Conservation (phyloP, 2,113 vertebrate species). For the Oxygymnocypris stewartii region DNA sequence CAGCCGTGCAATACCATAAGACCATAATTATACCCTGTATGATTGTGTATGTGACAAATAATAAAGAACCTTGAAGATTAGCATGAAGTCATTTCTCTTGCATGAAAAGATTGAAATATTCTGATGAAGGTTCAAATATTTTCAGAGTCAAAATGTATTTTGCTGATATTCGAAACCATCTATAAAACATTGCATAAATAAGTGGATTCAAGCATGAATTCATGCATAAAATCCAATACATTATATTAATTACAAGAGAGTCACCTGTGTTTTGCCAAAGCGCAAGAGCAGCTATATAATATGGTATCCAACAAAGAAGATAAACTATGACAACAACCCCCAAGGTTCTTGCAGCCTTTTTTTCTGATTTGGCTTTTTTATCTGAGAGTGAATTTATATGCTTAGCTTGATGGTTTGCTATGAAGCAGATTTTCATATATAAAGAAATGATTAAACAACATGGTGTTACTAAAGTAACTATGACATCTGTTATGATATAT, state of each 20-base stretch:
- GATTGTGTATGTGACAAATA: too few species aligned
- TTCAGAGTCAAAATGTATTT: conserved; percentile 47
- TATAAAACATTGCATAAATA: conserved; percentile 53
- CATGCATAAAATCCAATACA: conserved; percentile 39
- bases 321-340: conserved; percentile 40
- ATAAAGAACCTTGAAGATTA: too few species aligned
- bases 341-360: conserved; percentile 44
- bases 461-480: conserved; percentile 20
- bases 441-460: conserved; percentile 43
- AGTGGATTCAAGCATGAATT: conserved; percentile 53
- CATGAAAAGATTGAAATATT: conserved; percentile 1
- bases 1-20: not conserved
- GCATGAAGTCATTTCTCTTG: conserved; percentile 1
- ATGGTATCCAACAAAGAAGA: conserved; percentile 44
- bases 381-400: not conserved
- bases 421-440: conserved; percentile 35
- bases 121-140: conserved; percentile 40
- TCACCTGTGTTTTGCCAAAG: not conserved
- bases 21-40: too few species aligned
- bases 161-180: conserved; percentile 42
- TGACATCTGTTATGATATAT: conserved; percentile 14
- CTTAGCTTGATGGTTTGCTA: conserved; percentile 33
- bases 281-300: conserved; percentile 16
- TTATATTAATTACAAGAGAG: not conserved
- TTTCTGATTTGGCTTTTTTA: conserved; percentile 14